Evolutionary conservation across 2,888 invertebrate species (phyloP), one percentile per base, ranked within the genome.

Genomic region (Andrena haemorrhoa): DNA sequence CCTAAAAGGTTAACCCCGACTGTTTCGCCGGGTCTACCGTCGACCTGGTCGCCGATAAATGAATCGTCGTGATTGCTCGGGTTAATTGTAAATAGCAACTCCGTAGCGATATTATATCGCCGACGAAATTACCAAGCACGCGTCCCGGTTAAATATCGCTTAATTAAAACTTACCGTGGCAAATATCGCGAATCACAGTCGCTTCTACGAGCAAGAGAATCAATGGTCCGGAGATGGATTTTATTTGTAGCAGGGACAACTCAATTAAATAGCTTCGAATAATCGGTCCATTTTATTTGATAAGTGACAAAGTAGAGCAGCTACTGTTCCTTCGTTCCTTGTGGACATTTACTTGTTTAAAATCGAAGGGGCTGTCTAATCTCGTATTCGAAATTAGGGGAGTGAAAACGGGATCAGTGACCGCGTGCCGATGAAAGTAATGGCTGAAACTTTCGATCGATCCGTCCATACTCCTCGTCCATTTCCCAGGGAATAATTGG

Each of bases 1-100:
- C 79, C 83, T 84, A 69, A 83, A 83, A 84, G 83, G 83, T 84
- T 84, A 83, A 79, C 83, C 79, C 73, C 75, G 72, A 60, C 78
- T 83, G 75, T 83, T 84, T 84, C 72, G 75, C 83, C 71, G 49
- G 74, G 77, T 74, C 73, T 65, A 69, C 65, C 70, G 51, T 33
- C 53, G 58, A 31, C 49, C 71, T 68, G 70, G 33, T 33, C 60
- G 56, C 64, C 70, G 73, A 81, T 83, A 83, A 77, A 81, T 74
- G 73, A 76, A 73, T 61, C 53, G 29, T 63, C 53, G 33, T 63
- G 63, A 51, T 69, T 49, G 60, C 35, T 20, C 41, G 23, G 23
- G 41, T 53, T 63, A 63, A 63, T 69, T 51, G 35, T 69, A 75
- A 68, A 75, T 70, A 77, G 73, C 61, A 64, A 65, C 51, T 49